Conservation (phyloP, 2,113 vertebrate species). For the Mesocricetus auratus region DNA sequence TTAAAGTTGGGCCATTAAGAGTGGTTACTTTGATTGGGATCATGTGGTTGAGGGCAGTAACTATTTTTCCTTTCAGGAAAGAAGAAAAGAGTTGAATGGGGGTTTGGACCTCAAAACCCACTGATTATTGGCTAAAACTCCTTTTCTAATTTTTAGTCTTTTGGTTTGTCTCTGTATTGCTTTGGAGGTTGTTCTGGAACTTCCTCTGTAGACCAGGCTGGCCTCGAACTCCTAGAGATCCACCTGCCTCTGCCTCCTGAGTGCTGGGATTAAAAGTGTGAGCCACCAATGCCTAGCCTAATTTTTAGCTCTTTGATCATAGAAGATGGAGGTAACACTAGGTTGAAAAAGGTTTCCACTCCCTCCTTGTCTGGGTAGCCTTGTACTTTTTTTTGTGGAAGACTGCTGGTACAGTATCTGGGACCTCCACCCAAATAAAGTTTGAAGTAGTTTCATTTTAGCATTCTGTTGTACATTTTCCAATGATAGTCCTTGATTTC, state of each 20-base stretch:
- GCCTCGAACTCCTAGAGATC: too few relatives aligned
- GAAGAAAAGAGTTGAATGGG: neutral
- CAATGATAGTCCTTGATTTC: conserved; percentile 41
- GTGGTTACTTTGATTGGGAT: conserved; percentile 36
- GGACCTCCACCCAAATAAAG: neutral
- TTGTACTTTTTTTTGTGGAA: neutral
- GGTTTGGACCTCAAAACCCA: neutral
- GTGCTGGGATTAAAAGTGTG: too few relatives aligned
- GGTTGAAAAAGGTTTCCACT: conserved; percentile 8
- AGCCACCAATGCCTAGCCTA: too few relatives aligned
- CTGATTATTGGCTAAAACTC: neutral
- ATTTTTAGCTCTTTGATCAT: neutral
- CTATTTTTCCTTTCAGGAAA: neutral
- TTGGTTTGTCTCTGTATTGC: too few relatives aligned
- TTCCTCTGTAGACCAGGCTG: too few relatives aligned
- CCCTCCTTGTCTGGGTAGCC: neutral
- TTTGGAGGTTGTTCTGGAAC: too few relatives aligned
- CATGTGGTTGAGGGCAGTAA: neutral
- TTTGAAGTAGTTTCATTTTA: conserved; percentile 33
- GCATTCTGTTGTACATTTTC: neutral
- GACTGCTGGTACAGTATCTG: neutral
- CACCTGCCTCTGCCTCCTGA: too few relatives aligned
- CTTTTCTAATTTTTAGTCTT: conserved; percentile 24
- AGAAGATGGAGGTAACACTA: neutral
- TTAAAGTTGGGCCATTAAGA: conserved; percentile 18